Evolutionary conservation across 2,113 vertebrate species (phyloP), one percentile per base, ranked within the genome.

Genomic region (Progne subis): DNA sequence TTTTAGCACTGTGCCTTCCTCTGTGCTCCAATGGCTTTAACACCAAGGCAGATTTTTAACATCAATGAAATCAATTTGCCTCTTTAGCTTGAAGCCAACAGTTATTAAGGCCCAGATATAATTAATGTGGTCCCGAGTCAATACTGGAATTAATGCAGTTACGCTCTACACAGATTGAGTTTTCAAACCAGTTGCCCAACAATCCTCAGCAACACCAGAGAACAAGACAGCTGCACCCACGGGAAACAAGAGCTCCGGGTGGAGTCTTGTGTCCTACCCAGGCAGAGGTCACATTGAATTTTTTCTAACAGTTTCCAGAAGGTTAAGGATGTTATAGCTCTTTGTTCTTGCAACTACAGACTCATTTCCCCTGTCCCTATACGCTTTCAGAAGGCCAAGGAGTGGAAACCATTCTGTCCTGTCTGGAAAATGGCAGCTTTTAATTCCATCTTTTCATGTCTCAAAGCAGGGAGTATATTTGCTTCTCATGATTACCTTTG

Each of bases 1-100:
- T 37, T 82, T 64, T 8, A 65, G 50, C 34, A 2, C 63, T 55
- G 5, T 10, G 7, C 28, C 53, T 25, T 55, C 18, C 37, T 57
- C 76, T 17, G 1, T 1, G 0, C 53, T 37, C 20, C 2, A 0
- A 37, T 19, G 55, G 14, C 47, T 41, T 52, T 28, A 86, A 64
- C 63, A 86, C n/a, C 70, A 28, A 46, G 34, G 39, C 60, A 59
- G 44, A 39, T 41, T 49, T 65, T 44, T 64, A 80, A 46, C 47
- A 72, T 67, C 78, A 34, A 16, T 77, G 47, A 69, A 92, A 90
- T 74, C 19, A 1, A 53, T 63, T 65, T 29, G 49, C 21, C 71
- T 50, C 63, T 92, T 80, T 56, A 61, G 78, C 59, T 92, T 46
- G 37, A 82, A 88, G 83, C 55, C 74, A 94, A 41, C 68, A 70